Conservation (phyloP, 2,888 invertebrate species). For the Euplagia quadripunctaria region DNA sequence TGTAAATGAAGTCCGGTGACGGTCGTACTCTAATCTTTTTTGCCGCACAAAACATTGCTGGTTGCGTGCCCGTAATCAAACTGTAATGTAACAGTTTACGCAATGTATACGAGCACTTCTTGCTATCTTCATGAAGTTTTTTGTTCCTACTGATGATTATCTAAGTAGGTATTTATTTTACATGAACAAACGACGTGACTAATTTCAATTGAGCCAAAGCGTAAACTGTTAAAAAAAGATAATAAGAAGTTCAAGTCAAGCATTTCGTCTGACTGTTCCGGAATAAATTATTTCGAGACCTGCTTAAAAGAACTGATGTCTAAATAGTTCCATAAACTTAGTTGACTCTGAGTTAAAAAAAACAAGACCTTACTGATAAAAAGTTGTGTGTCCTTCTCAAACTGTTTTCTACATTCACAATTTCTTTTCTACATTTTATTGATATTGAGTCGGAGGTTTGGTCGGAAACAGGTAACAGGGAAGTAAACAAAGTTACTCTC, state of each 20-base stretch:
- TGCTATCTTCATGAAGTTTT: slow-evolving; percentile 31
- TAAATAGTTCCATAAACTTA: neutral
- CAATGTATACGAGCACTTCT: slow-evolving; percentile 58
- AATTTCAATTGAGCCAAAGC: slow-evolving; percentile 18
- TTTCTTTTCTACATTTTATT: no score
- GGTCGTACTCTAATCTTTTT: slow-evolving; percentile 66
- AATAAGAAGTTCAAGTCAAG: neutral
- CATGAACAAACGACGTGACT: slow-evolving; percentile 16
- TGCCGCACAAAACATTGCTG: slow-evolving; percentile 61
- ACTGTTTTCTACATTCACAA: neutral
- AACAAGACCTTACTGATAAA: neutral
- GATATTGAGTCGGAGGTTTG: neutral
- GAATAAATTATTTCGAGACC: neutral
- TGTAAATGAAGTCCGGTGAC: slow-evolving; percentile 81
- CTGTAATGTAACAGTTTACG: slow-evolving; percentile 61
- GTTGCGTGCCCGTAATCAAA: slow-evolving; percentile 59
- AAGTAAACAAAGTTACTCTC: neutral
- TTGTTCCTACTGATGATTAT: slow-evolving; percentile 33
- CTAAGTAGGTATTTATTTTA: slow-evolving; percentile 42
- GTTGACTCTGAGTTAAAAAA: neutral
- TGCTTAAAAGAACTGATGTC: neutral
- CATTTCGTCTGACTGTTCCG: neutral
- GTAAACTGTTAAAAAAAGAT: slow-evolving; percentile 4
- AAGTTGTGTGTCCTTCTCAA: neutral
- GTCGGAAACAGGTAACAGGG: neutral